phyloP scores from a whole-genome alignment of 1,140 invertebrate genomes.

The Phocides pigmalion region DNA sequence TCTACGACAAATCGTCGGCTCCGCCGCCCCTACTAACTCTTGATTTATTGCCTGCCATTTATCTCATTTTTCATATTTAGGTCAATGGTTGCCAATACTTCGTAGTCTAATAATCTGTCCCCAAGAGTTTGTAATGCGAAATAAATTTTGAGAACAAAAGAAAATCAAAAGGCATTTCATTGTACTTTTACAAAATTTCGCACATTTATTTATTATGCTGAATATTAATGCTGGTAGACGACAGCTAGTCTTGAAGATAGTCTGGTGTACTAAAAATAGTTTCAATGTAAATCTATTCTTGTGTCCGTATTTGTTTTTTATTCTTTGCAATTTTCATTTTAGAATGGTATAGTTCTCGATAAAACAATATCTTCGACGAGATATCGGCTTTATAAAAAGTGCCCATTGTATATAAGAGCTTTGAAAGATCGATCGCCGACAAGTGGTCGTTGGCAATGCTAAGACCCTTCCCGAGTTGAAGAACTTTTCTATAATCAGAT shows the following conservation, averaged over 20 bases:
- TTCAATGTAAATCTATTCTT: constrained; percentile 16
- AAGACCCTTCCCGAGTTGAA: constrained; percentile 2
- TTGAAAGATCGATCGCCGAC: constrained; percentile 9
- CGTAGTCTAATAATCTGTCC: background rate
- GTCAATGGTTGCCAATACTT: constrained; percentile 29
- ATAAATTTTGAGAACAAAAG: background rate
- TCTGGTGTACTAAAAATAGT: background rate
- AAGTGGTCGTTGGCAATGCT: constrained; percentile 16
- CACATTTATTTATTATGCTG: no score
- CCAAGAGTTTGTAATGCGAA: background rate
- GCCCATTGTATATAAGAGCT: constrained; percentile 23
- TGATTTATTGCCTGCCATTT: constrained; percentile 67
- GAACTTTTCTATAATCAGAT: constrained; percentile 7
- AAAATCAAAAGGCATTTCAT: no score
- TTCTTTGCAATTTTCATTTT: constrained; percentile 5
- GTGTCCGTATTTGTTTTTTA: constrained; percentile 2
- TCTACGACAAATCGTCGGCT: constrained; percentile 52
- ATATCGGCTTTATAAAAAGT: constrained; percentile 21
- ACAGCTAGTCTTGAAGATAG: no score
- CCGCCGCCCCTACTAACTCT: constrained; percentile 48
- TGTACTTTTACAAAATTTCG: no score
- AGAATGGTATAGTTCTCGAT: constrained; percentile 19
- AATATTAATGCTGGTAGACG: no score
- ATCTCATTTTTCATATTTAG: constrained; percentile 56
- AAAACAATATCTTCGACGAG: constrained; percentile 20